Conservation (phyloP, 2,113 vertebrate species). For the Nematolebias whitei region DNA sequence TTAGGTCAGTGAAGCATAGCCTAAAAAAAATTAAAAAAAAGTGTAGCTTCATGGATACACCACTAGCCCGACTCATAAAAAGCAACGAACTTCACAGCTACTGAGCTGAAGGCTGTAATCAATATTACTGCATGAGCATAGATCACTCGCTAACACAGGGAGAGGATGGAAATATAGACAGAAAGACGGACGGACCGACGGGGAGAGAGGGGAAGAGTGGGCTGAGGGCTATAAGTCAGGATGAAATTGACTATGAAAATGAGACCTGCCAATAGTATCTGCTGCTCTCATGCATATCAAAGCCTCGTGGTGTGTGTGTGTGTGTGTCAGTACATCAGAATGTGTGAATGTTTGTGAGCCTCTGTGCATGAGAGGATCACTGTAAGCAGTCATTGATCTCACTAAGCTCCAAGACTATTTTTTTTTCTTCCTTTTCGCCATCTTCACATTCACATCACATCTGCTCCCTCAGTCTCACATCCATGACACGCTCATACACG, state of each 20-base stretch:
- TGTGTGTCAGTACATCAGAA: slow-evolving; percentile 2
- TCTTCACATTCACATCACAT: slow-evolving; percentile 62
- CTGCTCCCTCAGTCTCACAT: slow-evolving; percentile 34
- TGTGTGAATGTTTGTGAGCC: slow-evolving; percentile 9
- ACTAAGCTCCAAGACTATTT: slow-evolving; percentile 54
- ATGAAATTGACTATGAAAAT: slow-evolving; percentile 78
- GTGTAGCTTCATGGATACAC: slow-evolving; percentile 33
- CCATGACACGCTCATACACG: slow-evolving; percentile 53
- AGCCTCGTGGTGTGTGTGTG: slow-evolving; percentile 47
- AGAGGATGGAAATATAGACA: slow-evolving; percentile 9
- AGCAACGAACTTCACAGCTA: slow-evolving; percentile 56
- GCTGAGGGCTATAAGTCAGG: slow-evolving; percentile 69
- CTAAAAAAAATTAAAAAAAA: slow-evolving; percentile 34
- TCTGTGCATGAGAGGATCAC: slow-evolving; percentile 35
- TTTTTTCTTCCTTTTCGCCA: slow-evolving; percentile 22
- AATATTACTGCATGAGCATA: slow-evolving; percentile 75
- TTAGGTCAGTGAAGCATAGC: slow-evolving; percentile 26
- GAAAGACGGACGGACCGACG: slow-evolving; percentile 1
- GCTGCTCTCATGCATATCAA: slow-evolving; percentile 73
- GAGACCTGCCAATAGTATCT: slow-evolving; percentile 72
- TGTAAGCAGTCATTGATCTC: slow-evolving; percentile 62
- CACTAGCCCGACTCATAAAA: slow-evolving; percentile 60
- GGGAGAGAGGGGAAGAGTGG: slow-evolving; percentile 21
- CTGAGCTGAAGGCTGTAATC: slow-evolving; percentile 69
- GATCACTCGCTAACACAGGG: slow-evolving; percentile 67